Evolutionary conservation across 2,888 invertebrate genomes (phyloP).

Genomic region (Euzetes globulus): DNA sequence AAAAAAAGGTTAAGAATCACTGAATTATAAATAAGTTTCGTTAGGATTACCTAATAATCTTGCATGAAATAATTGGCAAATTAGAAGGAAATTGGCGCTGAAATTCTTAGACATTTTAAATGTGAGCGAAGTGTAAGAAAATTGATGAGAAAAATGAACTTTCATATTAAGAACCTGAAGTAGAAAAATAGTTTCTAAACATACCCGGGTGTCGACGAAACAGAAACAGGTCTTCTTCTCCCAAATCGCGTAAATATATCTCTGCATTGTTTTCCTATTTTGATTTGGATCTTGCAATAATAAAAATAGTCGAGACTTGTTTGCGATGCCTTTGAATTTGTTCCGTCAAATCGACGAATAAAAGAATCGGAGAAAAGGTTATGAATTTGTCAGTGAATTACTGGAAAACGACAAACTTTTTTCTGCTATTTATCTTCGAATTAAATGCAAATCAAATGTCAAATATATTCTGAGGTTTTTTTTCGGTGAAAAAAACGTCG

Average conservation of each 20-base stretch:
- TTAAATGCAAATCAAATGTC: neutral
- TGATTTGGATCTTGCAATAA: neutral
- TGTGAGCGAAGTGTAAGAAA: neutral
- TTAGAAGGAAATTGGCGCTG: neutral
- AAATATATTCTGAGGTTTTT: neutral
- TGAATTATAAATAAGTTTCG: neutral
- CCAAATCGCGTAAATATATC: slow-evolving; percentile 40
- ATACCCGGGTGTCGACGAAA: slow-evolving; percentile 40
- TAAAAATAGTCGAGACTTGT: neutral
- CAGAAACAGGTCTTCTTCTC: slow-evolving; percentile 40
- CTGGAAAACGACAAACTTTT: neutral
- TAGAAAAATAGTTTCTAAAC: neutral
- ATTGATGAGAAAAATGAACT: slow-evolving; percentile 2
- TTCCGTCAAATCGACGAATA: neutral
- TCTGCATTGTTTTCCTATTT: slow-evolving; percentile 35
- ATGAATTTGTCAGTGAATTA: neutral
- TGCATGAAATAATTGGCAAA: neutral
- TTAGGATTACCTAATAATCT: neutral
- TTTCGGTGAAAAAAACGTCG: neutral
- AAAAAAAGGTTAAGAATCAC: neutral
- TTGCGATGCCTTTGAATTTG: neutral
- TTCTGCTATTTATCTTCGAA: neutral
- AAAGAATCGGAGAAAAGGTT: neutral
- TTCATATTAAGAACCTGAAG: neutral
- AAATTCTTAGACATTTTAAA: neutral